Percentiles rank a stretch among this genome's conserved stretches.
phyloP scores from a whole-genome alignment of 2,797 vertebrate genomes.

The Eleutherodactylus coqui region DNA sequence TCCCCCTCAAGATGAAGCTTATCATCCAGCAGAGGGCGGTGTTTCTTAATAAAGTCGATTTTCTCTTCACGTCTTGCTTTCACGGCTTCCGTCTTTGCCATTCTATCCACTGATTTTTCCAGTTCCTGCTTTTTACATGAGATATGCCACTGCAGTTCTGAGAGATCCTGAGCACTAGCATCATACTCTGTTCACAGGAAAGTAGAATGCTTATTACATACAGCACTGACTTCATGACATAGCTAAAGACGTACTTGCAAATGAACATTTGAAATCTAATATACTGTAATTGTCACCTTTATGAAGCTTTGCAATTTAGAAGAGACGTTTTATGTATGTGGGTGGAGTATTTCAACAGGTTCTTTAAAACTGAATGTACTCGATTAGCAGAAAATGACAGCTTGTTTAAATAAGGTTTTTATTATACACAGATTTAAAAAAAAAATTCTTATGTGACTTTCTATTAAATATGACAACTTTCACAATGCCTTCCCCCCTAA shows the following conservation, averaged over 20 bases:
- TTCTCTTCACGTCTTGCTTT: conserved; percentile 74
- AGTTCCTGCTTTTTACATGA: conserved; percentile 68
- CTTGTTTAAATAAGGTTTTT: too few relatives aligned
- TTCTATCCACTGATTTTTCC: conserved; percentile 66
- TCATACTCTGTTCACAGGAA: conserved; percentile 70
- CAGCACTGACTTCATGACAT: not conserved
- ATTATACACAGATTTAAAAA: too few relatives aligned
- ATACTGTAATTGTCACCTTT: not conserved
- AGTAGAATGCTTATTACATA: not conserved
- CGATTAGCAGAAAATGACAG: too few relatives aligned
- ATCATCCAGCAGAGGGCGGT: conserved; percentile 75
- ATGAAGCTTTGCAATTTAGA: not conserved
- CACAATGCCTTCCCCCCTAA: too few relatives aligned
- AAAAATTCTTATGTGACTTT: too few relatives aligned
- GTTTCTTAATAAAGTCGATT: conserved; percentile 74
- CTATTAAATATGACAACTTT: too few relatives aligned
- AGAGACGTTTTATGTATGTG: too few relatives aligned
- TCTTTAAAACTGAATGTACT: too few relatives aligned
- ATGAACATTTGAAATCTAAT: not conserved
- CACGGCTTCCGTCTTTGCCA: conserved; percentile 66
- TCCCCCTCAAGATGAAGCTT: conserved; percentile 68
- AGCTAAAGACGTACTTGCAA: not conserved
- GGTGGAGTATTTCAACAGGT: too few relatives aligned
- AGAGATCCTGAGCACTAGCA: conserved; percentile 70
- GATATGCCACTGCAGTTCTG: conserved; percentile 75